Evolutionary conservation across 2,888 invertebrate genomes (phyloP), one percentile per base, ranked within the genome.

Genomic region (Dyspetes luteomarginatus): DNA sequence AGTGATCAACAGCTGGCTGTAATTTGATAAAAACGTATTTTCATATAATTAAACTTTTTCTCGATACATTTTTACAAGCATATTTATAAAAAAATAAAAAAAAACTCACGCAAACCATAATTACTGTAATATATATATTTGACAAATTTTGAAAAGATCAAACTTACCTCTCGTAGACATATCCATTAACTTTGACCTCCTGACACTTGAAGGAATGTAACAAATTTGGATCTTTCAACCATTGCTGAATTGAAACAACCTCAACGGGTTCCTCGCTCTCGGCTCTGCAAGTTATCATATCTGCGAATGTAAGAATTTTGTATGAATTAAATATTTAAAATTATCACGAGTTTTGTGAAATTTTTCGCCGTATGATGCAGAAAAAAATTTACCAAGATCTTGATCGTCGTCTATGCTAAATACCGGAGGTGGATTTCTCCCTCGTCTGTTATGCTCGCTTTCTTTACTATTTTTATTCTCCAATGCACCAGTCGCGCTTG

Each of bases 351-450:
- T 45, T 12, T 45, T 64, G n/a, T 26, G 5, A 15, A 28, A 17
- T 41, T 52, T 12, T 52, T 17, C 43, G 3, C 5, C 65, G 50
- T 22, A 67, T 41, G 24, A 17, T 7, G 81, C n/a, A n/a, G n/a
- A n/a, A n/a, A n/a, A n/a, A n/a, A 90, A 84, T 83, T 92, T 88
- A 81, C 93, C 92, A 82, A 93, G 94, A 88, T 95, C 95, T 83
- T 95, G 94, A 90, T 98, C 98, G 89, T 98, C 98, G 87, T 97
- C 98, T 89, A 98, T 98, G 91, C 97, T 97, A 91, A 99, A 99
- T 5, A 98, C 97, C 4, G 98, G 97, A 0, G 97, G 96, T 73
- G 97, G 96, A 92, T 97, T 97, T 85, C 98, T 94, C 91, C 98
- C 98, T 52, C 97, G 94, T 92, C 96, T 97, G 36, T 80, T 84